Evolutionary conservation across 2,113 vertebrate genomes (phyloP), one percentile per base, ranked within the genome.

Genomic region (Turdus rufiventris): DNA sequence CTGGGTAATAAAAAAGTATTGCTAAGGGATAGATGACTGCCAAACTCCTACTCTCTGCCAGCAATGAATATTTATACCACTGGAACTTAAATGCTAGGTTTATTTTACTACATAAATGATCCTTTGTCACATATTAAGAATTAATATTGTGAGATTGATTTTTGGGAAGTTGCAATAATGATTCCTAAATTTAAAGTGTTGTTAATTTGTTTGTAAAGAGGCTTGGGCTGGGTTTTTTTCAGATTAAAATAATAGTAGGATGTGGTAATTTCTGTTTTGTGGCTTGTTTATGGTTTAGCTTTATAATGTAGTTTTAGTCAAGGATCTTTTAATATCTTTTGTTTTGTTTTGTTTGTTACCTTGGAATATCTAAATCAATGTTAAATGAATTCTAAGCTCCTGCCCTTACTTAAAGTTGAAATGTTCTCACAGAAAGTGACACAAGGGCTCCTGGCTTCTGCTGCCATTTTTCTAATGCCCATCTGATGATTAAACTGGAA

Each of bases 11-110:
- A 95, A 97, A 85, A 88, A 94, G 85, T 81, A 91, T 89, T 96
- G 88, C 96, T 97, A 93, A 88, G 95, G 94, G 95, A 96, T 51
- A 94, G 66, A 79, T 36, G 83, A 83, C 83, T 96, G 95, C 96
- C 94, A 95, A 91, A 65, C 65, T 85, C 72, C 42, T 40, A 3
- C n/a, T 74, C 63, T 66, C 68, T 68, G 89, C 85, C 94, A 92
- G 81, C 65, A 78, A 60, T 74, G 91, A 86, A 45, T 75, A 90
- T 81, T 96, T 94, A 63, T 74, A 34, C 86, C 75, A 77, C 29
- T 94, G 91, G 91, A 89, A 87, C 70, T 94, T 91, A 92, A 89
- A 71, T 2, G 2, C 40, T 76, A 51, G 56, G 63, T 91, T 97
- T 96, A 74, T 92, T 95, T 88, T 75, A 82, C 89, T 89, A 74